Evolutionary conservation across 2,797 vertebrate genomes (phyloP).

Genomic region (Neopelma chrysocephalum): DNA sequence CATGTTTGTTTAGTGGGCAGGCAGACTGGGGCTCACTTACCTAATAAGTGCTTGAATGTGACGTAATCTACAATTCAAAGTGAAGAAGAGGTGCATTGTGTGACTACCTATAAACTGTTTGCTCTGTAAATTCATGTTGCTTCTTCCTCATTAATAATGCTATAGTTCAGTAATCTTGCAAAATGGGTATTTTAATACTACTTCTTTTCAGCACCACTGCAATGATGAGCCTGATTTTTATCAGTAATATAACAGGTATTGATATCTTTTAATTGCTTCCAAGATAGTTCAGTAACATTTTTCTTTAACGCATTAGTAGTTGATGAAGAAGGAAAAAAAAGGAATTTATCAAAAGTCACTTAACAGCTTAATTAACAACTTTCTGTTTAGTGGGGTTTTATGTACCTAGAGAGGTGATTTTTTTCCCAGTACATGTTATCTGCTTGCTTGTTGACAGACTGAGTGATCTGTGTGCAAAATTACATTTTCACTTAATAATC

Average conservation of each 20-base stretch:
- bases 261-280: background rate
- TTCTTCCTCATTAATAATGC: background rate
- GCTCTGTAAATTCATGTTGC: background rate
- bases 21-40: background rate
- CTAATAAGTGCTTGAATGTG: background rate
- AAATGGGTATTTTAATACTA: background rate
- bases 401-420: background rate
- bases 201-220: background rate
- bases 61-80: background rate
- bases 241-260: background rate
- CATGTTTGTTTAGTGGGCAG: background rate
- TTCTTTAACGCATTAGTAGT: background rate
- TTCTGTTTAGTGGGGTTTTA: background rate
- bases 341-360: background rate
- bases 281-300: background rate
- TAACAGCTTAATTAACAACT: background rate
- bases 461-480: background rate
- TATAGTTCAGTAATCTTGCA: background rate
- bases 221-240: background rate
- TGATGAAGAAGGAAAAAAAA: background rate
- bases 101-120: background rate
- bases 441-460: background rate
- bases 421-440: background rate
- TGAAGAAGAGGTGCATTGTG: background rate
- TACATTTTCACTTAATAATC: background rate